Evolutionary conservation across 2,888 invertebrate species (phyloP).

Genomic region (Eupithecia inturbata): DNA sequence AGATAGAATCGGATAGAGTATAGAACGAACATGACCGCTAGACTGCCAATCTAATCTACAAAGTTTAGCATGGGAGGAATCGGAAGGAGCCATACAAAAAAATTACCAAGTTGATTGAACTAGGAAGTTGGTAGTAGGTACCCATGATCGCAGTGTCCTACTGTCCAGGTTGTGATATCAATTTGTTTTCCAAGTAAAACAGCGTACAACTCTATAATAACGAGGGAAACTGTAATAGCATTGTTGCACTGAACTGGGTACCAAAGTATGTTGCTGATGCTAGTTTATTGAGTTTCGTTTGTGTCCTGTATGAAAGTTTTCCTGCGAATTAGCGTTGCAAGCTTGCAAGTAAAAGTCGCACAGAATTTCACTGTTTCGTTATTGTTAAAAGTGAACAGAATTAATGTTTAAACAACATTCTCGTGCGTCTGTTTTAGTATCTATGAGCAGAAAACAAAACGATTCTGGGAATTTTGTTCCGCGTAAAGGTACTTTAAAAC

Average conservation of each 20-base stretch:
- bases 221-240: conserved; percentile 16
- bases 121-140: not conserved
- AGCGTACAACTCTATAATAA: conserved; percentile 22
- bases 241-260: conserved; percentile 16
- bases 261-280: conserved; percentile 14
- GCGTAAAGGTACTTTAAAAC: not conserved
- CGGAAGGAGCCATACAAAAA: not conserved
- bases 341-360: not conserved
- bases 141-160: not conserved
- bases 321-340: not conserved
- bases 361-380: not conserved
- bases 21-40: not conserved
- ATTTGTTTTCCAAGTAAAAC: conserved; percentile 18
- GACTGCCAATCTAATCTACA: not conserved
- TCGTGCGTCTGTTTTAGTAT: not conserved
- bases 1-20: not conserved
- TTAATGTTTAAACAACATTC: not conserved
- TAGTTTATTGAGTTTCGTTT: conserved; percentile 22
- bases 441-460: not conserved
- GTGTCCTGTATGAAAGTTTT: conserved; percentile 16
- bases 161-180: not conserved
- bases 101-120: not conserved
- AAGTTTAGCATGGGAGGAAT: not conserved
- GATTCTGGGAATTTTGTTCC: not conserved
- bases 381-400: not conserved